These are phyloP conservation scores for Melanostoma mellinum DNA, from an alignment of 2,888 invertebrate species.

Conservation along the genomic window DNA sequence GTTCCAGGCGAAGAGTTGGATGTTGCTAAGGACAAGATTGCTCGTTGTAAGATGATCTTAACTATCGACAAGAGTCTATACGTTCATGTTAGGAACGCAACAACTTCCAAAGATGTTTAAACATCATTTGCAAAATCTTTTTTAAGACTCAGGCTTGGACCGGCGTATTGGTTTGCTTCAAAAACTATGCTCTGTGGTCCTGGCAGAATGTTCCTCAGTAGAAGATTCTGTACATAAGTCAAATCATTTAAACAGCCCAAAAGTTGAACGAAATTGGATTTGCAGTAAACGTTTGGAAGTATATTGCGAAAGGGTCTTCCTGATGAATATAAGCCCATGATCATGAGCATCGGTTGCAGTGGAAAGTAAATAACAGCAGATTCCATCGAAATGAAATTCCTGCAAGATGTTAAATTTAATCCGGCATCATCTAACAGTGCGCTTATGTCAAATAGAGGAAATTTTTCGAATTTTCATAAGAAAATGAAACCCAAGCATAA, in stretches of 20 bases:
- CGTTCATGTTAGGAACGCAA: no score
- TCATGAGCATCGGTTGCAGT: conserved; percentile 1
- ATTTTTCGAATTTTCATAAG: no score
- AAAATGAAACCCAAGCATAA: no score
- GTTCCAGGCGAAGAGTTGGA: no score
- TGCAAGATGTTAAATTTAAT: conserved; percentile 3
- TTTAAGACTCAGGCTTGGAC: conserved; percentile 41
- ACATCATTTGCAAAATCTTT: no score
- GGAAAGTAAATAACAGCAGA: neutral
- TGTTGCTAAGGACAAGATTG: no score
- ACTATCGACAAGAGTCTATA: no score
- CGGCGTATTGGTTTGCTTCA: conserved; percentile 34
- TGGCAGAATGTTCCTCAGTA: neutral
- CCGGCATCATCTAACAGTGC: neutral
- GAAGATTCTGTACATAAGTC: conserved; percentile 1
- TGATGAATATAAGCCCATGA: neutral
- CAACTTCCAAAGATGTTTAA: no score
- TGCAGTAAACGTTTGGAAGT: conserved; percentile 3
- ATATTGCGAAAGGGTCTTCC: neutral
- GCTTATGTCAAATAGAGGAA: neutral
- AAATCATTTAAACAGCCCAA: neutral
- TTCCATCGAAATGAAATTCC: conserved; percentile 7
- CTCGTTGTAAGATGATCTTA: no score
- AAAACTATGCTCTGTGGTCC: conserved; percentile 10
- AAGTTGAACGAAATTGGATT: neutral